phyloP scores from a whole-genome alignment of 2,113 vertebrate species.

The Zingel zingel region DNA sequence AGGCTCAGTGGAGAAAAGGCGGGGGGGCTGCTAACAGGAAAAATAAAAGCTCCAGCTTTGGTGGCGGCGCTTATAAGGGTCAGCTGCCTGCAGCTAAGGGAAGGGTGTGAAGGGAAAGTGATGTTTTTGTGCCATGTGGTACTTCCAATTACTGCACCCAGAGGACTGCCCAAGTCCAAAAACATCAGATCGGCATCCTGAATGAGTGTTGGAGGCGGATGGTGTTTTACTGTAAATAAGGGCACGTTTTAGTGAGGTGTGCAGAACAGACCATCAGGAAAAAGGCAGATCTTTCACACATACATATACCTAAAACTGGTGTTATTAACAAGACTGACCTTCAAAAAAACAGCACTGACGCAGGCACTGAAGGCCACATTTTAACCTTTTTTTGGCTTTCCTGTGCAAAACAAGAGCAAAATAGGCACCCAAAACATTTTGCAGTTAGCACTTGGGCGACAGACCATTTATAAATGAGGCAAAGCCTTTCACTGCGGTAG shows the following conservation, averaged over 20 bases:
- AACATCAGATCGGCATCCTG: conserved; percentile 68
- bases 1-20: conserved; percentile 38
- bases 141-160: conserved; percentile 67
- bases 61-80: conserved; percentile 40
- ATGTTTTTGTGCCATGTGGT: conserved; percentile 59
- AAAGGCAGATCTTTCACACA: conserved; percentile 26
- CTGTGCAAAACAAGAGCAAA: conserved; percentile 52
- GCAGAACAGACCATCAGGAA: conserved; percentile 16
- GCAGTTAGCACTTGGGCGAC: conserved; percentile 55
- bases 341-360: conserved; percentile 47
- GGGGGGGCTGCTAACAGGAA: conserved; percentile 52
- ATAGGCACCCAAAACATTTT: conserved; percentile 48
- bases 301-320: conserved; percentile 26
- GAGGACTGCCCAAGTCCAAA: conserved; percentile 55
- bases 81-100: conserved; percentile 56
- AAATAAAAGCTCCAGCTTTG: conserved; percentile 64
- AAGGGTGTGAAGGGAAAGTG: conserved; percentile 69
- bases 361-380: conserved; percentile 42
- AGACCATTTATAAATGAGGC: conserved; percentile 61
- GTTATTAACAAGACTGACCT: conserved; percentile 68
- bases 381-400: conserved; percentile 35
- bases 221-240: conserved; percentile 25
- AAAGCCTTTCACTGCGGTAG: conserved; percentile 53
- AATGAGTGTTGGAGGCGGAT: conserved; percentile 48
- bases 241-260: conserved; percentile 17